These are phyloP conservation scores for Thyatira batis DNA, from an alignment of 2,888 invertebrate genomes.

Conservation along the genomic window DNA sequence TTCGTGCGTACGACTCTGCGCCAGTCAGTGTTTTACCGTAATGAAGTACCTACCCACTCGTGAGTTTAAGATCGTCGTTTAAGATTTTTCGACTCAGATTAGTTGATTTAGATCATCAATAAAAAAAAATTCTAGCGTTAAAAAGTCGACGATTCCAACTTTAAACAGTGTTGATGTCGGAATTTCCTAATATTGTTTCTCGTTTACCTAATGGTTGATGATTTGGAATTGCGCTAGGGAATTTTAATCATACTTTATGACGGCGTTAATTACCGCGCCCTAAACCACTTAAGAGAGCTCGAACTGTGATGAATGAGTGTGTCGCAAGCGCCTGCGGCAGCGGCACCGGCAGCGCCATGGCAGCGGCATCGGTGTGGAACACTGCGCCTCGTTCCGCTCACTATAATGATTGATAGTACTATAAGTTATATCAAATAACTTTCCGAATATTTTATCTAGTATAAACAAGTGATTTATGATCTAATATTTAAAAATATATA, in stretches of 20 bases:
- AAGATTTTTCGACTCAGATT: neutral
- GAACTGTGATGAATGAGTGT: conserved; percentile 77
- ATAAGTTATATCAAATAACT: conserved; percentile 58
- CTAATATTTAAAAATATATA: too few relatives aligned
- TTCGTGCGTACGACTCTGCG: conserved; percentile 23
- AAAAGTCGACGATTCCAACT: too few relatives aligned
- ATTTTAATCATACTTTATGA: too few relatives aligned
- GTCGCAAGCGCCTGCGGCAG: conserved; percentile 27
- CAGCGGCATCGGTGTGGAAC: conserved; percentile 56
- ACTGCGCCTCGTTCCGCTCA: conserved; percentile 40
- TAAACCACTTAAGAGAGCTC: conserved; percentile 73
- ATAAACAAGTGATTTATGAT: conserved; percentile 11
- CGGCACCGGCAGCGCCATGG: conserved; percentile 11
- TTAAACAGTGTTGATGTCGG: too few relatives aligned
- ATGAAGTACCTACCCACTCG: too few relatives aligned
- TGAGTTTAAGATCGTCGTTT: too few relatives aligned
- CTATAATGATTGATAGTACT: conserved; percentile 72
- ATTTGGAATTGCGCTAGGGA: too few relatives aligned
- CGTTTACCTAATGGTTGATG: too few relatives aligned
- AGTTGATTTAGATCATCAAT: conserved; percentile 1
- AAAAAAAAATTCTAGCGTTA: neutral
- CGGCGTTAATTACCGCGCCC: conserved; percentile 51
- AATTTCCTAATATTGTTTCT: too few relatives aligned
- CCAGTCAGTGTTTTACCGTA: conserved; percentile 17
- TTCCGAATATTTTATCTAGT: conserved; percentile 31